Percentiles rank a stretch among this genome's conserved stretches.
Conservation (phyloP, 2,888 invertebrate species). For the Altica lythri region DNA sequence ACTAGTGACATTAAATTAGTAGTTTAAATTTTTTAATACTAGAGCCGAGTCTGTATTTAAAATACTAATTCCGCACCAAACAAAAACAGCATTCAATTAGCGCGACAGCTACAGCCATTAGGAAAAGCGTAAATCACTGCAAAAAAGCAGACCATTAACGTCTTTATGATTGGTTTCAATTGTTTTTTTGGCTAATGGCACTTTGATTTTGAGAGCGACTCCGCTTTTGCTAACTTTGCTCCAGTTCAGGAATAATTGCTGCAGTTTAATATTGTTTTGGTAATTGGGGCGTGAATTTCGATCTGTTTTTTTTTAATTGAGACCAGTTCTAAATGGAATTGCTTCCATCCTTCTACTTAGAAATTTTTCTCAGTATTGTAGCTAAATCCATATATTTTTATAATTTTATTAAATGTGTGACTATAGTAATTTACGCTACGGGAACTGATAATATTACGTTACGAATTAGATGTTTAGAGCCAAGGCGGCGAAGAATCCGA, state of each 20-base stretch:
- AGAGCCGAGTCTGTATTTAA: conserved; percentile 33
- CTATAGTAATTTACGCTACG: too few species aligned
- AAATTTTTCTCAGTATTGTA: too few species aligned
- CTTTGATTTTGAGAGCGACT: conserved; percentile 24
- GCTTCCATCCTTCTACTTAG: too few species aligned
- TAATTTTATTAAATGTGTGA: too few species aligned
- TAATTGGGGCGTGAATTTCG: conserved; percentile 7
- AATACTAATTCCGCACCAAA: conserved; percentile 48
- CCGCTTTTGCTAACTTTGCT: conserved; percentile 6
- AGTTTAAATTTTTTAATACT: too few species aligned
- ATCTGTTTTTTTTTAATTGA: conserved; percentile 2
- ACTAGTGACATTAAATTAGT: too few species aligned
- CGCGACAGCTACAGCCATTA: conserved; percentile 44
- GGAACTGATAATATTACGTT: too few species aligned
- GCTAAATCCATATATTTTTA: too few species aligned
- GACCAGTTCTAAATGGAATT: too few species aligned
- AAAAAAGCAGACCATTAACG: conserved; percentile 40
- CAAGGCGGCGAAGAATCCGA: too few species aligned
- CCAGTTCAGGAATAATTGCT: conserved; percentile 8
- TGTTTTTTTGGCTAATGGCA: conserved; percentile 31
- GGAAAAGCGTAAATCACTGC: conserved; percentile 43
- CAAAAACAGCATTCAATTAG: conserved; percentile 51
- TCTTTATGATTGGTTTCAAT: conserved; percentile 35
- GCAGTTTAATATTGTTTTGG: conserved; percentile 5
- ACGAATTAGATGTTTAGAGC: too few species aligned